phyloP scores from a whole-genome alignment of 2,888 invertebrate species.

The Drosophila kokeensis region DNA sequence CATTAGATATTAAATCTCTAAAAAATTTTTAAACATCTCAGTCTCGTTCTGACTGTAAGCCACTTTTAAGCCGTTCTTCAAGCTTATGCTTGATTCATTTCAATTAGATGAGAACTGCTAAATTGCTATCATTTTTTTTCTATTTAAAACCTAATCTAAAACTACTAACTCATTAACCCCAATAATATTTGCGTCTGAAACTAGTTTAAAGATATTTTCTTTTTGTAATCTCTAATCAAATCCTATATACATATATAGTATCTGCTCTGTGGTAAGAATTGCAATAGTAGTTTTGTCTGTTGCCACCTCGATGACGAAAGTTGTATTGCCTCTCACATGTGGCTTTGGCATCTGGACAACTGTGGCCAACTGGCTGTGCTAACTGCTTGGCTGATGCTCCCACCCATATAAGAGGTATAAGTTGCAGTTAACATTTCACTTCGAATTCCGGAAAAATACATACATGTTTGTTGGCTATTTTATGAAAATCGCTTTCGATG shows the following conservation, averaged over 20 bases:
- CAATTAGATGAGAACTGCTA: neutral
- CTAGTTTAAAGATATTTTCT: neutral
- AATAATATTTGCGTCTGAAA: neutral
- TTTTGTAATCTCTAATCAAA: neutral
- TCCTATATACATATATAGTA: neutral
- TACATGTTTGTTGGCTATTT: constrained; percentile 28
- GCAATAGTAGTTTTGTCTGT: constrained; percentile 15
- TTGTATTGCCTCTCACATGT: neutral
- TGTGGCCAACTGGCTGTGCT: constrained; percentile 3
- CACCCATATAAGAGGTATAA: constrained; percentile 30
- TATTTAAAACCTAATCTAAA: neutral
- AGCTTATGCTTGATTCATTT: neutral
- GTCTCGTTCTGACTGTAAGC: neutral
- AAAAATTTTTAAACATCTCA: neutral
- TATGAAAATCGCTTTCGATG: constrained; percentile 38
- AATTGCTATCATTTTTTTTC: neutral
- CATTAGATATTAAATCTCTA: neutral
- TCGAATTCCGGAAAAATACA: constrained; percentile 2
- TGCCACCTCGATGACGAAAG: constrained; percentile 5
- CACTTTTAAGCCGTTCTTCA: neutral
- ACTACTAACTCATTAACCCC: neutral
- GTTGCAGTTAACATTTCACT: constrained; percentile 51
- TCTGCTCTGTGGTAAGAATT: neutral
- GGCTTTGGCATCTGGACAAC: constrained; percentile 10
- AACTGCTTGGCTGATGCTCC: neutral